These are phyloP conservation scores for Metacarcinus magister DNA, from an alignment of 2,888 invertebrate genomes.

Conservation along the genomic window DNA sequence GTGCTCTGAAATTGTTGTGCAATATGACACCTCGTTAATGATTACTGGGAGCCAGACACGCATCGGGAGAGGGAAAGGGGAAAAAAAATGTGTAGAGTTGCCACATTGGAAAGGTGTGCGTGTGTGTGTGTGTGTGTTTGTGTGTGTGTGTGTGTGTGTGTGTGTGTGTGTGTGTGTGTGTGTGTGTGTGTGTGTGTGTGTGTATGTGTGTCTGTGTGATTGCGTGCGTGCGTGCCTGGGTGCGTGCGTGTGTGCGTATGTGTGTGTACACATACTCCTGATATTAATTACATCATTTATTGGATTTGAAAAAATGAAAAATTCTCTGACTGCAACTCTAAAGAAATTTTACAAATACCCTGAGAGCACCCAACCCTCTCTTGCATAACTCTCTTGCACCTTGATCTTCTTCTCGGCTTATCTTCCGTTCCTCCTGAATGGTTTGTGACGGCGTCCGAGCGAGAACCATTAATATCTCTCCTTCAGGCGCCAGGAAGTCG, in stretches of 20 bases:
- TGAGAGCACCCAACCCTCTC: background rate
- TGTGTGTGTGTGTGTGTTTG: background rate
- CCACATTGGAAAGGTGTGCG: background rate
- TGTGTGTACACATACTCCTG: background rate
- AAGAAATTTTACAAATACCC: background rate
- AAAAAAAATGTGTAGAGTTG: background rate
- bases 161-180: background rate
- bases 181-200: background rate
- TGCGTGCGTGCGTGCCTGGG: background rate
- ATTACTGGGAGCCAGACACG: background rate
- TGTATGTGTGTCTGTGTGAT: no score
- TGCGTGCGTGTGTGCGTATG: background rate
- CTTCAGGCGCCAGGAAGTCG: constrained; percentile 56
- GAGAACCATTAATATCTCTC: constrained; percentile 59
- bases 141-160: background rate
- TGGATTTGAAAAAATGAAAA: background rate
- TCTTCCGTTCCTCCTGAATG: constrained; percentile 60
- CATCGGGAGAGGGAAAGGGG: background rate
- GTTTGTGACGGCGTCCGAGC: constrained; percentile 1
- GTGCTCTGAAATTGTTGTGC: background rate
- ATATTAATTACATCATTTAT: background rate
- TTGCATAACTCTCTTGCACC: background rate
- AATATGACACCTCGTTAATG: background rate
- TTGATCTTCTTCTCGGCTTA: constrained; percentile 36
- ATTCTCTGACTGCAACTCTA: background rate